Percentiles rank a stretch among this genome's conserved stretches.
phyloP scores from a whole-genome alignment of 1,140 invertebrate genomes.

The Manduca sexta region DNA sequence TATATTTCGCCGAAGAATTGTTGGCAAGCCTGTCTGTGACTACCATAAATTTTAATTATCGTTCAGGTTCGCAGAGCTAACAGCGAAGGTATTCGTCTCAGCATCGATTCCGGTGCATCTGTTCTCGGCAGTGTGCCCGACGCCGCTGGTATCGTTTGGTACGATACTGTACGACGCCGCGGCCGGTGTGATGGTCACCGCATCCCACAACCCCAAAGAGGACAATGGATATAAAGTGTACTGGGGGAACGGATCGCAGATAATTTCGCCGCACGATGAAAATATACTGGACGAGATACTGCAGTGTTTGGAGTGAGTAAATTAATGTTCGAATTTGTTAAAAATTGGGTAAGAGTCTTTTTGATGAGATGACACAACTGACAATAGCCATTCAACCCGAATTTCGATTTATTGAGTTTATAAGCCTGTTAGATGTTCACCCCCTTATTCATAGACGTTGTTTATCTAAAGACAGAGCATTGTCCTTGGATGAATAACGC shows the following conservation, averaged over 20 bases:
- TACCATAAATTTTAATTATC: too few relatives aligned
- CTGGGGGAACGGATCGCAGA: constrained; percentile 96
- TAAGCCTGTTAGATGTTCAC: too few relatives aligned
- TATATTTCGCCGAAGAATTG: too few relatives aligned
- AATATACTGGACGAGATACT: constrained; percentile 88
- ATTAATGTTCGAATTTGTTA: too few relatives aligned
- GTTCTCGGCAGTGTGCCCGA: constrained; percentile 88
- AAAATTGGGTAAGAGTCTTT: too few relatives aligned
- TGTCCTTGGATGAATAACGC: too few relatives aligned
- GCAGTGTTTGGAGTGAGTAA: constrained; percentile 79
- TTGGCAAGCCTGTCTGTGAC: too few relatives aligned
- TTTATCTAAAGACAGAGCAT: too few relatives aligned
- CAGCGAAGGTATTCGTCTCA: constrained; percentile 87
- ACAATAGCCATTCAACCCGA: too few relatives aligned
- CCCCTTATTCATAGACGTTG: too few relatives aligned
- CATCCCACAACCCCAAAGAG: constrained; percentile 98
- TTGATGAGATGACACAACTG: too few relatives aligned
- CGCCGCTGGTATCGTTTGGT: constrained; percentile 93
- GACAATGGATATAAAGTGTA: constrained; percentile 99
- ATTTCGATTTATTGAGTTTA: too few relatives aligned
- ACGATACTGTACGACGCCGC: constrained; percentile 81
- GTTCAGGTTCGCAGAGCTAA: constrained; percentile 93
- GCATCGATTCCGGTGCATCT: constrained; percentile 88
- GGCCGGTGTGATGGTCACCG: constrained; percentile 96
- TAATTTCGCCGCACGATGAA: constrained; percentile 93